Percentiles rank a stretch among this genome's conserved stretches.
phyloP scores from a whole-genome alignment of 2,888 invertebrate species.

The Lissonota sp. region DNA sequence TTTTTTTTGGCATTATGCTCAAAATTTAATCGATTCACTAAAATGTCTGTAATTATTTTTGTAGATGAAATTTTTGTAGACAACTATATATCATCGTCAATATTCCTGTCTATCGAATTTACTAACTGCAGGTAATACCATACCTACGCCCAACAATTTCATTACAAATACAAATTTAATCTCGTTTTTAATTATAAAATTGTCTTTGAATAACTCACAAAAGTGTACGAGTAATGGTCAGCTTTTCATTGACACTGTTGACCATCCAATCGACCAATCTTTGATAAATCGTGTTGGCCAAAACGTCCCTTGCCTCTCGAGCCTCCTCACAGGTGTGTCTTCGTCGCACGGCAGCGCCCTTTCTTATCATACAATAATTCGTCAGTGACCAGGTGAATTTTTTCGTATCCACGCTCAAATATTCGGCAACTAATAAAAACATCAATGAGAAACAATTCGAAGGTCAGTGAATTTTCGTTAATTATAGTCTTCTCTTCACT shows the following conservation, averaged over 20 bases:
- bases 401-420: conserved; percentile 91
- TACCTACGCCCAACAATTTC: too few relatives aligned
- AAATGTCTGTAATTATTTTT: too few relatives aligned
- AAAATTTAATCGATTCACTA: too few relatives aligned
- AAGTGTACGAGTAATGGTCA: conserved; percentile 93
- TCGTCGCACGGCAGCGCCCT: conserved; percentile 88
- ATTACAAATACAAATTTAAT: background rate
- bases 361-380: conserved; percentile 93
- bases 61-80: too few relatives aligned
- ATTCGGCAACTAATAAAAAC: conserved; percentile 87
- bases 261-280: conserved; percentile 95
- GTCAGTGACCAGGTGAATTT: conserved; percentile 94
- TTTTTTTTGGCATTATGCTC: too few relatives aligned
- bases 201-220: conserved; percentile 89
- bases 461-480: background rate
- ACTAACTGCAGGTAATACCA: too few relatives aligned
- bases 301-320: conserved; percentile 92
- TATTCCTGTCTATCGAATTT: too few relatives aligned
- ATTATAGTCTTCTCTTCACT: background rate
- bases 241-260: conserved; percentile 92
- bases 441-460: conserved; percentile 8
- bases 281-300: conserved; percentile 93
- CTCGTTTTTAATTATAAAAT: conserved; percentile 6
- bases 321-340: conserved; percentile 92
- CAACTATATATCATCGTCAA: too few relatives aligned